Conservation (phyloP, 2,888 invertebrate species). For the Harmothoe impar region DNA sequence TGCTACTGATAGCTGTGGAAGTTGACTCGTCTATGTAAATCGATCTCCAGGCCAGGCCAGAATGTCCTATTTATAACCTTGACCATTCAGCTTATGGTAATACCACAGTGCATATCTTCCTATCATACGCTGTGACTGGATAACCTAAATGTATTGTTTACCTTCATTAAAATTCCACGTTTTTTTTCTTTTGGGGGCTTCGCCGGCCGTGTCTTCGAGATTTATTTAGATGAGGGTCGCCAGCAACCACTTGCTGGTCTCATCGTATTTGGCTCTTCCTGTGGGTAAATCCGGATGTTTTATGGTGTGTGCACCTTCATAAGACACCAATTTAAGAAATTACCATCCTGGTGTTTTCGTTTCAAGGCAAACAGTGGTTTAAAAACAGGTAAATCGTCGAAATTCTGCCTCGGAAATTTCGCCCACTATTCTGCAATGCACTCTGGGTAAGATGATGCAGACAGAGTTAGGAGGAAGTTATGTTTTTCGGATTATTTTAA, state of each 20-base stretch:
- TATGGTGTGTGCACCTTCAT: no score
- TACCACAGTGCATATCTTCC: no score
- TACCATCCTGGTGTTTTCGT: not conserved
- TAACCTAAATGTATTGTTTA: not conserved
- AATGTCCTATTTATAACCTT: no score
- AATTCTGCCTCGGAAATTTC: slow-evolving; percentile 48
- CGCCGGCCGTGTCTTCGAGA: slow-evolving; percentile 51
- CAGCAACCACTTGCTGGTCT: slow-evolving; percentile 49
- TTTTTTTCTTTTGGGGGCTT: not conserved
- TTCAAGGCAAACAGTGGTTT: not conserved
- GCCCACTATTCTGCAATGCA: slow-evolving; percentile 31
- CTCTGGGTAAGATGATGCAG: slow-evolving; percentile 53
- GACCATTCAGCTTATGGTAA: no score
- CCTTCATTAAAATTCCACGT: slow-evolving; percentile 42
- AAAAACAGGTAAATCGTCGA: not conserved
- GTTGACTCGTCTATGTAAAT: no score
- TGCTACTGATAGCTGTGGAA: no score
- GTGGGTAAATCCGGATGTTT: not conserved
- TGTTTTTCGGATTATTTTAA: not conserved
- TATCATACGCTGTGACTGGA: no score
- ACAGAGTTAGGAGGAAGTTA: not conserved
- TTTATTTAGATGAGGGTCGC: slow-evolving; percentile 62
- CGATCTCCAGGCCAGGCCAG: no score
- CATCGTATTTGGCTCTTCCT: slow-evolving; percentile 27
- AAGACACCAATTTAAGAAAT: not conserved